Evolutionary conservation across 2,888 invertebrate species (phyloP), one percentile per base, ranked within the genome.

Genomic region (Lysandra coridon): DNA sequence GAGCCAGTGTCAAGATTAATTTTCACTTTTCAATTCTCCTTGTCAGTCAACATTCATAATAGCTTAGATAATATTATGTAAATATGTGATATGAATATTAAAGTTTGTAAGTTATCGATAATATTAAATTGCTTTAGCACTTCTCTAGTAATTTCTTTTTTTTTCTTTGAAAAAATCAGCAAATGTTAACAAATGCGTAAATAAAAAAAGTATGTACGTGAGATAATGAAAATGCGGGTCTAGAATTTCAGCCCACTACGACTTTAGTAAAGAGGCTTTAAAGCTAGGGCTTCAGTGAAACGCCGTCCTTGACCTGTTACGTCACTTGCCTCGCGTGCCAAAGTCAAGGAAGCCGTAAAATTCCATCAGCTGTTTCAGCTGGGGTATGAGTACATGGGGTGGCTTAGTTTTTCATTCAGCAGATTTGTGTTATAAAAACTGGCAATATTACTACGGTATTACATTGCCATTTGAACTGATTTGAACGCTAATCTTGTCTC

Each of bases 1-100:
- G 23, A 85, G 88, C 88, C 90, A 91, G 90, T 89, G 90, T 91
- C 90, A 91, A 89, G 89, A 88, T 90, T 89, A 86, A 89, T 88
- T 89, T 85, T 90, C 88, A 85, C 87, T 87, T 90, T 89, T 90
- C 86, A 83, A 23, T 23, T 23, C 23, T 23, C 23, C 23, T 88
- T 89, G 85, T 86, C 86, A 87, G 14, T 53, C 87, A 85, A 83
- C 12, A 30, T 64, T 30, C 30, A 10, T 30, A 64, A 23, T 62
- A 62, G 7, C n/a, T 7, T 5, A 40, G 4, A 10, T 49, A 7
- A 10, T 49, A 44, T 7, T 17, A 53, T 53, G 53, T 1, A 53
- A 53, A 49, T 49, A 49, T 37, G 7, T 7, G 7, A 60, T 60
- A 23, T 30, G 40, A 40, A 40, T 23, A 30, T 10, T n/a, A 30